phyloP scores from a whole-genome alignment of 2,888 invertebrate genomes.

The Chouioia cunea region DNA sequence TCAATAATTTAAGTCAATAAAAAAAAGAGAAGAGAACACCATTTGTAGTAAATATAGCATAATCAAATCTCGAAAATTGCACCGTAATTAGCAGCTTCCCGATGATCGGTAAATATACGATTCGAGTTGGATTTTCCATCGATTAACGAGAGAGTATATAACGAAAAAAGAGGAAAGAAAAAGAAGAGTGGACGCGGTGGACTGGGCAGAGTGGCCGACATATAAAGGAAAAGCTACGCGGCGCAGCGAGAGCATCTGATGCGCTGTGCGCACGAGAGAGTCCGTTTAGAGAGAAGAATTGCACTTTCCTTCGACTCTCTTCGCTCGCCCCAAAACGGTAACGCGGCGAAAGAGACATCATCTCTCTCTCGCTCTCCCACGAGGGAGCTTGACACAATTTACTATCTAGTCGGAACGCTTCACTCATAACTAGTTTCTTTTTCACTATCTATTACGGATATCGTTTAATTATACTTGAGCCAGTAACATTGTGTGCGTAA shows the following conservation, averaged over 20 bases:
- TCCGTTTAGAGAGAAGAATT: conserved; percentile 43
- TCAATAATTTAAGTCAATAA: too few species aligned
- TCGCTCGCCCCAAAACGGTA: conserved; percentile 39
- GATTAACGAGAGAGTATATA: not conserved
- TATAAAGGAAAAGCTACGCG: conserved; percentile 30
- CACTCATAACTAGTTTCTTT: too few species aligned
- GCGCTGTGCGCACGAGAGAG: conserved; percentile 9
- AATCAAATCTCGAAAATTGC: too few species aligned
- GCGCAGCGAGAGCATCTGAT: conserved; percentile 27
- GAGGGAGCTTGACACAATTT: conserved; percentile 2
- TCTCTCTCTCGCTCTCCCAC: conserved; percentile 4
- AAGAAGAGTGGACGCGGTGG: not conserved
- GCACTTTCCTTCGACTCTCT: conserved; percentile 56
- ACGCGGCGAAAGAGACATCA: conserved; percentile 32
- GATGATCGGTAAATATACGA: not conserved
- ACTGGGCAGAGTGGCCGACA: not conserved
- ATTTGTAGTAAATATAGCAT: too few species aligned
- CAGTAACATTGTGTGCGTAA: too few species aligned
- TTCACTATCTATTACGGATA: too few species aligned
- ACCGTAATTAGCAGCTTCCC: not conserved
- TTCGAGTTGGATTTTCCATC: conserved; percentile 10
- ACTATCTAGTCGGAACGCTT: too few species aligned
- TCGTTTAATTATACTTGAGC: too few species aligned
- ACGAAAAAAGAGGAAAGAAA: not conserved
- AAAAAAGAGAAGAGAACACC: too few species aligned